A percentile compares a stretch with the other conserved stretches of the same genome.
phyloP scores from a whole-genome alignment of 1,140 invertebrate species.

The Habropoda laboriosa region DNA sequence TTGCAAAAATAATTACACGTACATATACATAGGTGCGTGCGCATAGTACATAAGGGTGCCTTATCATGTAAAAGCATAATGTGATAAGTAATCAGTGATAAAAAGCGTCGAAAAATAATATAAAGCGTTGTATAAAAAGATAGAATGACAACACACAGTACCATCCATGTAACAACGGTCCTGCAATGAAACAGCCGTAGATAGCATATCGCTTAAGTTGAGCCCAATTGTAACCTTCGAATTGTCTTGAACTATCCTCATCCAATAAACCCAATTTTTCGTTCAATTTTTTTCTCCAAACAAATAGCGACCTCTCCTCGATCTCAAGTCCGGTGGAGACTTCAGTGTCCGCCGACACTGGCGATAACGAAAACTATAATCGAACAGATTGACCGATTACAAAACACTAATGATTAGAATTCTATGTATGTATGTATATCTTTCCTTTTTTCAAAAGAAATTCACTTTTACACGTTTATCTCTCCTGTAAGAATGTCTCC shows the following conservation, averaged over 20 bases:
- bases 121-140: not conserved
- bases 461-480: not conserved
- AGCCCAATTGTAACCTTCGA: conserved; percentile 69
- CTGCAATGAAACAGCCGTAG: conserved; percentile 73
- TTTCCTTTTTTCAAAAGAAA: too few relatives aligned
- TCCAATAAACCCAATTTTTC: conserved; percentile 58
- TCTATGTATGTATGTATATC: not conserved
- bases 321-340: conserved; percentile 15
- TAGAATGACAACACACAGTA: conserved; percentile 41
- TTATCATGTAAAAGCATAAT: conserved; percentile 12
- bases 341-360: not conserved
- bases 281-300: conserved; percentile 54
- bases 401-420: too few relatives aligned
- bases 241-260: conserved; percentile 25
- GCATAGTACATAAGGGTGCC: not conserved
- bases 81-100: conserved; percentile 17
- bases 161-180: conserved; percentile 75
- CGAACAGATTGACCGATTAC: not conserved
- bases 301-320: conserved; percentile 47
- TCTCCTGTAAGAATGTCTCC: not conserved
- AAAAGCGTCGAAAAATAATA: not conserved
- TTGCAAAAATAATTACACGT: not conserved
- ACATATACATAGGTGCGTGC: not conserved
- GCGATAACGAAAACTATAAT: conserved; percentile 11
- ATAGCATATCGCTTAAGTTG: conserved; percentile 75